These are phyloP conservation scores for Drosophila fulvimacula DNA, from an alignment of 2,888 invertebrate genomes.

Conservation along the genomic window DNA sequence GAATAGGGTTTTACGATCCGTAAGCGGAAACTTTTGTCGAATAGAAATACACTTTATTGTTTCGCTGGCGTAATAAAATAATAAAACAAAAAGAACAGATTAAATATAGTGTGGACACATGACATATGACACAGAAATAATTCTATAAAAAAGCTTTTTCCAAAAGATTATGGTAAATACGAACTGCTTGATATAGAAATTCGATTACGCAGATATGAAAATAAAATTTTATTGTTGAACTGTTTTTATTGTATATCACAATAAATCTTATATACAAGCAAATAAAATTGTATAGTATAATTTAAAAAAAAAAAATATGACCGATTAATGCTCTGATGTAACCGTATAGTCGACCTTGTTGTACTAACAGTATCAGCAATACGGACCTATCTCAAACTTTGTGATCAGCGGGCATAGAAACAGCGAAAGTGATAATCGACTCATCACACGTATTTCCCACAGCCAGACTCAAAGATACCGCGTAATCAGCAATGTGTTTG, in stretches of 20 bases:
- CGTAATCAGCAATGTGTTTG: background rate
- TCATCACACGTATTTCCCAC: background rate
- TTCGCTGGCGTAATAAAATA: background rate
- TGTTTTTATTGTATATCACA: background rate
- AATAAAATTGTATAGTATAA: background rate
- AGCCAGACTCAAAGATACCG: background rate
- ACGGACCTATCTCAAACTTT: slow-evolving; percentile 5
- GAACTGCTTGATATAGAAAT: background rate
- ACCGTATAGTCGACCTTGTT: background rate
- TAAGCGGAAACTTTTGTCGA: background rate
- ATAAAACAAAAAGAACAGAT: slow-evolving; percentile 7
- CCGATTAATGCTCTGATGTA: background rate
- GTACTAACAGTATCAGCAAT: background rate
- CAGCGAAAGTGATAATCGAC: background rate
- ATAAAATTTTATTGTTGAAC: background rate
- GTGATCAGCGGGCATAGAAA: background rate
- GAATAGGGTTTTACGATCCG: background rate
- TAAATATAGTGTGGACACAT: background rate
- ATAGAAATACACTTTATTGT: background rate
- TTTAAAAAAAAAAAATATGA: background rate
- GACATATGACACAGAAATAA: background rate
- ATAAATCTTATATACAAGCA: background rate
- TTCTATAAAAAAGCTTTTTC: background rate
- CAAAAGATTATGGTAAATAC: background rate
- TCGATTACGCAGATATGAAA: background rate